Evolutionary conservation across 2,113 vertebrate genomes (phyloP).

Genomic region (Lanius ludovicianus): DNA sequence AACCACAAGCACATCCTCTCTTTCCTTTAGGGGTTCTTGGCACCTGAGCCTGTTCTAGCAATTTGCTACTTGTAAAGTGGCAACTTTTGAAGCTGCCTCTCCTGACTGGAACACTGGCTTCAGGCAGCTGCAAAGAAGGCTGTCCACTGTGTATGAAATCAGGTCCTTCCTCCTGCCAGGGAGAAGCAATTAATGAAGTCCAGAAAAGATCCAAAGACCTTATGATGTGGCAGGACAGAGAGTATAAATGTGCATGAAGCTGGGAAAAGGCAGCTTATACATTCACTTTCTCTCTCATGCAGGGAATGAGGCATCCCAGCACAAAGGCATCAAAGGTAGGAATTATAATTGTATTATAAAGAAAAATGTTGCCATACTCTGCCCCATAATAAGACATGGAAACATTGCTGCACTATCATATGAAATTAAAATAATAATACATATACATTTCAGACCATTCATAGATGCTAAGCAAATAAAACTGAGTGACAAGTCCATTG

Average conservation of each 20-base stretch:
- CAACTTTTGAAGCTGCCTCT: neutral
- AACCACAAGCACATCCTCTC: neutral
- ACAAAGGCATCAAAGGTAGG: neutral
- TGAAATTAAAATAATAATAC: neutral
- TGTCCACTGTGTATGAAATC: neutral
- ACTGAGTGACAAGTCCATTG: neutral
- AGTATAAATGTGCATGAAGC: neutral
- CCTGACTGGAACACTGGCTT: neutral
- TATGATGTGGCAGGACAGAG: neutral
- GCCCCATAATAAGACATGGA: neutral
- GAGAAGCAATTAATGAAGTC: neutral
- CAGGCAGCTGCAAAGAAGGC: neutral
- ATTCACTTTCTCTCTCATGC: fast-evolving
- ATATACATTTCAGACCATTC: neutral
- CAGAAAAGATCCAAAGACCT: neutral
- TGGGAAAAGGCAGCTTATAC: neutral
- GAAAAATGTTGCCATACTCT: neutral
- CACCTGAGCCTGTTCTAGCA: neutral
- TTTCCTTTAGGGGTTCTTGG: neutral
- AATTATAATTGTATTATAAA: neutral
- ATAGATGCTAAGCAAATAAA: neutral
- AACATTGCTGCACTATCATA: neutral
- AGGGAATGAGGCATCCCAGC: neutral
- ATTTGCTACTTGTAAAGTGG: neutral
- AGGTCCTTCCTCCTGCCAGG: neutral